Evolutionary conservation across 2,113 vertebrate genomes (phyloP).

Genomic region (Serilophus lunatus): DNA sequence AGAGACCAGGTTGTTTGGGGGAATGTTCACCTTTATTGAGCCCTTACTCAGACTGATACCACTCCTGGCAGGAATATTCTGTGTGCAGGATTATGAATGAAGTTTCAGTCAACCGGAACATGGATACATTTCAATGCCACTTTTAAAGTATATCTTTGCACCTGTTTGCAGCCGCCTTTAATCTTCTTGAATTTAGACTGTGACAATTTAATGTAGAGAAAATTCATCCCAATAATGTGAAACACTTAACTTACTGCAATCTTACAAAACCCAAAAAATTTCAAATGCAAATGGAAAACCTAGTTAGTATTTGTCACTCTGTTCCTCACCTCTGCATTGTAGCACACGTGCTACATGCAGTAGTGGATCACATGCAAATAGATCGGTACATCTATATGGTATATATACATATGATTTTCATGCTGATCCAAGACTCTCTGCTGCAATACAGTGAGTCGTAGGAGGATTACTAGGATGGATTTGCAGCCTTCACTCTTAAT

Average conservation of each 20-base stretch:
- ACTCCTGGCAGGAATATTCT: slow-evolving; percentile 10
- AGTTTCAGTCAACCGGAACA: slow-evolving; percentile 33
- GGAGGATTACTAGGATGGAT: slow-evolving; percentile 15
- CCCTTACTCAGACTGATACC: background rate
- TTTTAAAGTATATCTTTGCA: slow-evolving; percentile 24
- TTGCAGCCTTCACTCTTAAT: slow-evolving; percentile 10
- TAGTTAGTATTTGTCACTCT: background rate
- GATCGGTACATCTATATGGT: background rate
- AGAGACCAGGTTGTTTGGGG: background rate
- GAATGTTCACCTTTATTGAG: background rate
- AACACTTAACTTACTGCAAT: slow-evolving; percentile 58
- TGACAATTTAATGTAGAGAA: slow-evolving; percentile 36
- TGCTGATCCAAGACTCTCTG: background rate
- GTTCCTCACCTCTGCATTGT: background rate
- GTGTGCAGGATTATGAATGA: background rate
- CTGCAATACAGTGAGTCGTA: background rate
- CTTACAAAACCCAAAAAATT: background rate
- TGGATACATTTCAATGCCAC: slow-evolving; percentile 22
- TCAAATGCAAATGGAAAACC: background rate
- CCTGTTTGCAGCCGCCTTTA: slow-evolving; percentile 38
- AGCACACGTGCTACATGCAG: background rate
- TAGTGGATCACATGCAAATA: background rate
- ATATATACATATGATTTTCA: background rate
- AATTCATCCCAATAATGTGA: slow-evolving; percentile 31
- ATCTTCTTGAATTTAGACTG: slow-evolving; percentile 35